A percentile compares a stretch with the other conserved stretches of the same genome.
phyloP scores from a whole-genome alignment of 2,888 invertebrate genomes.

The Himalopsyche japonica region DNA sequence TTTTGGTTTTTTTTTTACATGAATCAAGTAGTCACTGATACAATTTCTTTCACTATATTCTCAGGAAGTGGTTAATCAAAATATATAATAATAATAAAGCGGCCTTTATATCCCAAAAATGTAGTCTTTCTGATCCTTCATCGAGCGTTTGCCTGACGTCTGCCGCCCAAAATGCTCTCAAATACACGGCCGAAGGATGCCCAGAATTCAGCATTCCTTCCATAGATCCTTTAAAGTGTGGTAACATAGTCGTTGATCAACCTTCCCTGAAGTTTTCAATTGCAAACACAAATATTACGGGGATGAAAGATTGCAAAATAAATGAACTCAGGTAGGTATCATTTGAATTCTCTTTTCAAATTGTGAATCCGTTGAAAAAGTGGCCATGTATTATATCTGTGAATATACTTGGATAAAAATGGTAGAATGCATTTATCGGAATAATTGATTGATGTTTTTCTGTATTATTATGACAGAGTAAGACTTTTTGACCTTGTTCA shows the following conservation, averaged over 20 bases:
- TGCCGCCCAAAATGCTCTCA: constrained; percentile 19
- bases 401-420: not conserved
- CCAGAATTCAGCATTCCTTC: constrained; percentile 21
- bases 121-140: constrained; percentile 20
- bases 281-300: constrained; percentile 14
- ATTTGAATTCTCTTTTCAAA: not conserved
- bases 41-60: not conserved
- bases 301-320: constrained; percentile 26
- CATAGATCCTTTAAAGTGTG: constrained; percentile 29
- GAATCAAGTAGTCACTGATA: not conserved
- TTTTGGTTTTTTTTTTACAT: not conserved
- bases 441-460: no score
- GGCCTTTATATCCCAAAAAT: constrained; percentile 20
- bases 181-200: constrained; percentile 20
- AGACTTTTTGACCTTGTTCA: no score
- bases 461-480: no score
- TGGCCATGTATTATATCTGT: not conserved
- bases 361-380: not conserved
- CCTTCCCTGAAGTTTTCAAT: constrained; percentile 27
- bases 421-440: no score
- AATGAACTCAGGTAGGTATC: constrained; percentile 30
- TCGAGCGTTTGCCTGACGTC: constrained; percentile 11
- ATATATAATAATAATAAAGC: no score
- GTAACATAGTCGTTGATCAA: constrained; percentile 26
- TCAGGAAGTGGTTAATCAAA: not conserved